Evolutionary conservation across 2,113 vertebrate genomes (phyloP).

Genomic region (Dicrurus megarhynchus): DNA sequence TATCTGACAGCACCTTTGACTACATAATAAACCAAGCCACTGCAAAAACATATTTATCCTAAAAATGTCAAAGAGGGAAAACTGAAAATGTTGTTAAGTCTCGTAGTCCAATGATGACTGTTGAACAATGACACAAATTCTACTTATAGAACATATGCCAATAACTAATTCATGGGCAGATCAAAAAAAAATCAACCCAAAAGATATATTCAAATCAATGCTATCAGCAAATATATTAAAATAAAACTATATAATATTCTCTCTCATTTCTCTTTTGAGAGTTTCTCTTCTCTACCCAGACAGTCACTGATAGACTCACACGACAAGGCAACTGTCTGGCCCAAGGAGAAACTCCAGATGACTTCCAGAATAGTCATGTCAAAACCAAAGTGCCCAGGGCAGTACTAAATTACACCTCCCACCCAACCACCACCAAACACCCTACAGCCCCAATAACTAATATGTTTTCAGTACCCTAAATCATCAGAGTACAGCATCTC

Average conservation of each 20-base stretch:
- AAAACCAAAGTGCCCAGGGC: neutral
- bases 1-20: neutral
- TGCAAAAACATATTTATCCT: constrained; percentile 20
- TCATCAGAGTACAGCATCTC: neutral
- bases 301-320: neutral
- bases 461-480: neutral
- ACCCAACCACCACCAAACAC: neutral
- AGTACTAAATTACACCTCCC: neutral
- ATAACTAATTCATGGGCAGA: constrained; percentile 48
- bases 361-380: neutral
- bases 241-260: neutral
- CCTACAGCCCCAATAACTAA: neutral
- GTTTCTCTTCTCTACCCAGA: neutral
- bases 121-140: constrained; percentile 26
- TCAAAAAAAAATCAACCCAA: constrained; percentile 9
- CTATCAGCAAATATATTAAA: neutral
- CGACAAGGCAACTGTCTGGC: neutral
- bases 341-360: neutral
- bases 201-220: neutral
- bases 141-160: constrained; percentile 10
- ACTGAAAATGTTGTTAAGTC: neutral
- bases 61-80: constrained; percentile 36
- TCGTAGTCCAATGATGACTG: neutral
- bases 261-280: neutral
- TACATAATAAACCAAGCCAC: neutral